Percentiles rank a stretch among this genome's conserved stretches.
These are phyloP conservation scores for Odontophorus gujanensis DNA, from an alignment of 2,113 vertebrate species.

Conservation along the genomic window DNA sequence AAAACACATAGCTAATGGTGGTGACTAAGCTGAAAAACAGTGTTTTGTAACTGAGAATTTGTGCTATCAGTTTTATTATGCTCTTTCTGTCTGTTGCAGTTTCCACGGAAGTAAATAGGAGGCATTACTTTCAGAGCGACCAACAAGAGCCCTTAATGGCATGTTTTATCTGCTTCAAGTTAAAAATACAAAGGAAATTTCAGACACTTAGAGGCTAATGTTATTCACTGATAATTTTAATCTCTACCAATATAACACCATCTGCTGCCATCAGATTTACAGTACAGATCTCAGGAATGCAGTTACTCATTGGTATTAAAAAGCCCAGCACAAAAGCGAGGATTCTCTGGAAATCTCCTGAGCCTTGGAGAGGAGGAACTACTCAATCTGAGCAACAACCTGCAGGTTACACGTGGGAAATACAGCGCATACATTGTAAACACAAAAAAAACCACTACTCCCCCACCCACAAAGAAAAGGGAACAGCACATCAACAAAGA, in stretches of 20 bases:
- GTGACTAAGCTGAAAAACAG: not conserved
- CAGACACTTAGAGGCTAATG: slow-evolving; percentile 25
- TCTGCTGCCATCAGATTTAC: slow-evolving; percentile 51
- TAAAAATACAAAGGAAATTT: slow-evolving; percentile 56
- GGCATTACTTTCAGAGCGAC: not conserved
- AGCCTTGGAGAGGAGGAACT: not conserved
- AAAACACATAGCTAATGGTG: not conserved
- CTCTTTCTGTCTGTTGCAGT: not conserved
- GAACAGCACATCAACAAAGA: not conserved
- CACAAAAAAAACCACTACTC: not conserved
- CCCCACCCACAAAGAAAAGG: not conserved
- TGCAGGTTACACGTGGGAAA: not conserved
- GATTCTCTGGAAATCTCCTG: not conserved
- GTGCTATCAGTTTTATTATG: not conserved
- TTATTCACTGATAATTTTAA: slow-evolving; percentile 20
- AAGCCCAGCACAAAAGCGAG: not conserved
- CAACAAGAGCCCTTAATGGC: not conserved
- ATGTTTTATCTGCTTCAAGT: slow-evolving; percentile 27
- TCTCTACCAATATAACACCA: slow-evolving; percentile 57
- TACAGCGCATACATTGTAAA: not conserved
- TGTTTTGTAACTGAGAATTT: not conserved
- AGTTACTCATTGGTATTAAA: slow-evolving; percentile 39
- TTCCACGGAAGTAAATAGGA: not conserved
- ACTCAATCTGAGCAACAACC: not conserved
- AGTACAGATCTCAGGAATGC: slow-evolving; percentile 15